Conservation (phyloP, 37 sponge, comb jelly and placozoan genomes). For the Lycopodina hypogea region DNA sequence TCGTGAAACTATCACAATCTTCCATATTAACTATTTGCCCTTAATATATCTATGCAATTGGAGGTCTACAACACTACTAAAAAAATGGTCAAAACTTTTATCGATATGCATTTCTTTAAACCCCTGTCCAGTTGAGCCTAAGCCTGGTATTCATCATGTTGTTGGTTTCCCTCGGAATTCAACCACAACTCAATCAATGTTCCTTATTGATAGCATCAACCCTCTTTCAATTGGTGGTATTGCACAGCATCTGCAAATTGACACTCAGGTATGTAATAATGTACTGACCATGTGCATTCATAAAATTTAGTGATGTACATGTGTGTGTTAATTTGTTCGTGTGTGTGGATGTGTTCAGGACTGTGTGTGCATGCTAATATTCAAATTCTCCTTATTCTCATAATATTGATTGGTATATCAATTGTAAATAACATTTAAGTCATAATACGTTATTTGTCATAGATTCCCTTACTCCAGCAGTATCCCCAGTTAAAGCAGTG, state of each 20-base stretch:
- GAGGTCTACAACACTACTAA: background rate
- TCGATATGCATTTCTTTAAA: background rate
- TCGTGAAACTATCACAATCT: no score
- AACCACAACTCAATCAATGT: constrained; percentile 56
- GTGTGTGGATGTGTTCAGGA: no score
- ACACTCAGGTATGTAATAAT: constrained; percentile 71
- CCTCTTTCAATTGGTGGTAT: constrained; percentile 57
- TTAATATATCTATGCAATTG: background rate
- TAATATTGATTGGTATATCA: no score
- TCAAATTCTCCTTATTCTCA: no score
- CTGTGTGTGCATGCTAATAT: no score
- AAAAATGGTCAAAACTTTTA: background rate
- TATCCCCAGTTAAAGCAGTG: constrained; percentile 84
- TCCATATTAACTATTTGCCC: no score
- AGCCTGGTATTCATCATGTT: background rate
- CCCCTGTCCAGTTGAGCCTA: background rate
- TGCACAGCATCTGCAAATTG: constrained; percentile 60
- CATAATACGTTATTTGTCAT: background rate
- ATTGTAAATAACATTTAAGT: background rate
- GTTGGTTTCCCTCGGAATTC: background rate
- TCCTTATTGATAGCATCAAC: constrained; percentile 59
- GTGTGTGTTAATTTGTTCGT: no score
- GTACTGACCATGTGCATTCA: no score
- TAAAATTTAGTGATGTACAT: no score
- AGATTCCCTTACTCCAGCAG: constrained; percentile 83